Evolutionary conservation across 2,113 vertebrate species (phyloP).

Genomic region (Andinoacara biseriatus): DNA sequence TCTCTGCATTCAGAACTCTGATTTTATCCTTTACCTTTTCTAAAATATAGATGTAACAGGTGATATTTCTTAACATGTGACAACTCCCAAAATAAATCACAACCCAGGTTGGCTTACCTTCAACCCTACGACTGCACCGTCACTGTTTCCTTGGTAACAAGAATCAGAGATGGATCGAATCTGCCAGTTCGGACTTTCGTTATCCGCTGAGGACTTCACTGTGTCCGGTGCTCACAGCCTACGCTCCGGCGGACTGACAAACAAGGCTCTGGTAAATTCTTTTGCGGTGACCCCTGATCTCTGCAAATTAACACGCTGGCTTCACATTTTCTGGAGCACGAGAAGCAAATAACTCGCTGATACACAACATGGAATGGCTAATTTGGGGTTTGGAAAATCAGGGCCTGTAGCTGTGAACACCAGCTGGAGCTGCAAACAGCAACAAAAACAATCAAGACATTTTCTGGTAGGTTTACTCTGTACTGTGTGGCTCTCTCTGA

Average conservation of each 20-base stretch:
- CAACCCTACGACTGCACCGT: background rate
- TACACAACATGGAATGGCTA: background rate
- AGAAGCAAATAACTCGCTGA: background rate
- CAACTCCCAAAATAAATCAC: no score
- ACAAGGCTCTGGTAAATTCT: conserved; percentile 72
- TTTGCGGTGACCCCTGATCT: conserved; percentile 59
- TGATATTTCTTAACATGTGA: background rate
- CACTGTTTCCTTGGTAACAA: background rate
- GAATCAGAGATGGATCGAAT: background rate
- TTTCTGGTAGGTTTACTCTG: no score
- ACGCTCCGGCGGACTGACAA: conserved; percentile 7
- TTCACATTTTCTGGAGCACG: conserved; percentile 63
- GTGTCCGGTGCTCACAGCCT: background rate
- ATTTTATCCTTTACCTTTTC: background rate
- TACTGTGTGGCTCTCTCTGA: no score
- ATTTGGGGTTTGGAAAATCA: background rate
- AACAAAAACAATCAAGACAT: background rate
- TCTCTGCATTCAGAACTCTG: no score
- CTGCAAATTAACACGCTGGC: conserved; percentile 73
- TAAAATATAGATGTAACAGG: background rate
- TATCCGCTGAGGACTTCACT: background rate
- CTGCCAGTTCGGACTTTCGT: background rate
- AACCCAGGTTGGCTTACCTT: conserved; percentile 41
- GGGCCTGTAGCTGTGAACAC: background rate
- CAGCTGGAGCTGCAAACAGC: background rate